phyloP scores from a whole-genome alignment of 1,140 invertebrate genomes.

The Alviniconcha marisindica region DNA sequence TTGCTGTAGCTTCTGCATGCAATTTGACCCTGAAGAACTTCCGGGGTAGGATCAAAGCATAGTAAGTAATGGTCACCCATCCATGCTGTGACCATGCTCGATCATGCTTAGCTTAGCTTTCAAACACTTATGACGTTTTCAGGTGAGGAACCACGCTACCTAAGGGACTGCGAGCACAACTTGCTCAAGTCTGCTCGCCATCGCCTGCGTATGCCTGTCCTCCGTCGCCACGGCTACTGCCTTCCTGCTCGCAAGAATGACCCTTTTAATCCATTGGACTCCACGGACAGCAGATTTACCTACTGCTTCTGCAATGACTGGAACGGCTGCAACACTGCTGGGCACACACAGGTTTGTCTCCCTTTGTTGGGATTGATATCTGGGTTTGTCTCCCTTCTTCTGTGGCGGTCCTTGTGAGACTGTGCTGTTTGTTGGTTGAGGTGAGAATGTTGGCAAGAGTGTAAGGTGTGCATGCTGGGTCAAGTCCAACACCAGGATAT shows the following conservation, averaged over 20 bases:
- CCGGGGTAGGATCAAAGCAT: too few relatives aligned
- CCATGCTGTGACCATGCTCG: too few relatives aligned
- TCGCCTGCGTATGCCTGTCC: conserved; percentile 69
- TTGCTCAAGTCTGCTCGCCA: conserved; percentile 66
- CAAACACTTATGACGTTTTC: too few relatives aligned
- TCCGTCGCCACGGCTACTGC: conserved; percentile 74
- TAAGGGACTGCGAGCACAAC: conserved; percentile 70
- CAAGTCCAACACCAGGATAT: too few relatives aligned
- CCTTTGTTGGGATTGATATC: conserved; percentile 20
- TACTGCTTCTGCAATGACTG: conserved; percentile 76
- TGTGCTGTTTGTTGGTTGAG: too few relatives aligned
- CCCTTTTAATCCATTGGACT: conserved; percentile 60
- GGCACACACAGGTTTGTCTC: conserved; percentile 1
- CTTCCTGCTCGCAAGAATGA: conserved; percentile 70
- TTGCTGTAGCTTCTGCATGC: too few relatives aligned
- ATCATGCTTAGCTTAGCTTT: background rate
- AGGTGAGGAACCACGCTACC: conserved; percentile 68
- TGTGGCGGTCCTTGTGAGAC: background rate
- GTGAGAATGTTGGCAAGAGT: too few relatives aligned
- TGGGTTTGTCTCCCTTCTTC: conserved; percentile 2
- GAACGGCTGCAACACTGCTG: conserved; percentile 72
- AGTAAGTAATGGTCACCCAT: too few relatives aligned
- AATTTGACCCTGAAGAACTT: too few relatives aligned
- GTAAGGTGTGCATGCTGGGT: too few relatives aligned
- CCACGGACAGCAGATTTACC: conserved; percentile 55